Base-by-base conservation (phyloP, 2,113 vertebrate species). In the Ciconia stormi region DNA sequence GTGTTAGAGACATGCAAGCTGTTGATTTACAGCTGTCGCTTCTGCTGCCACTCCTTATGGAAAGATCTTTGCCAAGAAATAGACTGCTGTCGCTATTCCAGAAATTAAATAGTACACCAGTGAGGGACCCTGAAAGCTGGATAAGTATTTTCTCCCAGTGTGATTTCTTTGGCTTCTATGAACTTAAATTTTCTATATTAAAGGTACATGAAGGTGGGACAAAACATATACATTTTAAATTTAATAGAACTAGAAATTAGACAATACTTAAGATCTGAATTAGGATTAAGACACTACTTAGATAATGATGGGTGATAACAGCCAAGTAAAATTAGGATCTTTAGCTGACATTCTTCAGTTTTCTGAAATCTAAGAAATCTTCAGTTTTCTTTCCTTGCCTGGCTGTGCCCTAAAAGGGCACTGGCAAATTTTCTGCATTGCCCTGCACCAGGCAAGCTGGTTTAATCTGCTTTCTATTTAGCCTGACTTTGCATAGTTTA, bases 381-480 rank as follows among this genome's bases (percentile, higher is more conserved):
- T 78, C 44, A 29, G 44, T 72, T 81, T 96, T 81, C 6, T 52
- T 92, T 63, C 30, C 10, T 11, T 81, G 17, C 8, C 19, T 66
- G 44, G 26, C 80, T 93, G n/a, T 91, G 11, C 18, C 19, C 36
- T 80, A 7, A 29, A 86, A 80, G 34, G 29, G 27, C 29, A 52
- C 42, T 83, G n/a, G 13, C n/a, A 74, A 40, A 56, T 84, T 56
- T 89, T 92, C n/a, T 82, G 8, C n/a, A 25, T 63, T 72, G 52
- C 69, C 40, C 52, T 76, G 30, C 36, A 61, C 21, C 25, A 89
- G 78, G 42, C 18, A 83, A 61, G 13, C 14, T 87, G 38, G 11
- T 84, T 81, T 80, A 62, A 52, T 89, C 25, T 78, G 49, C 29
- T 66, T 89, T 90, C 36, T 63, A 10, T 84, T 90, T 84, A 86